A percentile compares a stretch with the other conserved stretches of the same genome.
phyloP scores from a whole-genome alignment of 2,888 invertebrate species.

The Germaria angustata region DNA sequence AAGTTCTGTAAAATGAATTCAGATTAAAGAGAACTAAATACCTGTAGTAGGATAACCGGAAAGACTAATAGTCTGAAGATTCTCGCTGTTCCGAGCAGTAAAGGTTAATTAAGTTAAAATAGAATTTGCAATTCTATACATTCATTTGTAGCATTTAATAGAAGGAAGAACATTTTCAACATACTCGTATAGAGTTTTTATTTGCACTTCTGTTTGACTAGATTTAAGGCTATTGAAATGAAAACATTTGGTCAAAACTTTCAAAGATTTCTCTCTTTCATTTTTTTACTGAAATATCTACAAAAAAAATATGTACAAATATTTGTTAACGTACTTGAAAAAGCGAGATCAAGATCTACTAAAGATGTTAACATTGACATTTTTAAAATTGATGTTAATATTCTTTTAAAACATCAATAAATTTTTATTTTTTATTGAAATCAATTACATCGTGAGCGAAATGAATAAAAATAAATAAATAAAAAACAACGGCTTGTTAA shows the following conservation, averaged over 20 bases:
- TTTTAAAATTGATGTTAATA: slow-evolving; percentile 13
- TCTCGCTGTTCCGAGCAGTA: too few species aligned
- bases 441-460: neutral
- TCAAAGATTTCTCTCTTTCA: too few species aligned
- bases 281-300: too few species aligned
- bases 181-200: too few species aligned
- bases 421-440: neutral
- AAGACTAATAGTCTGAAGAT: too few species aligned
- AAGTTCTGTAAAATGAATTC: too few species aligned
- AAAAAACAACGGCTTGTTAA: neutral
- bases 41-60: too few species aligned
- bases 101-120: too few species aligned
- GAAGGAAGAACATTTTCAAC: neutral
- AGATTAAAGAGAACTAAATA: too few species aligned
- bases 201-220: neutral
- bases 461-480: neutral
- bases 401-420: slow-evolving; percentile 1
- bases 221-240: slow-evolving; percentile 21
- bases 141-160: too few species aligned
- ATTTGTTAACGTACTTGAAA: slow-evolving; percentile 24
- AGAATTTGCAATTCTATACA: too few species aligned
- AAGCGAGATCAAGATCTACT: neutral
- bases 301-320: too few species aligned
- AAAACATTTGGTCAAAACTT: slow-evolving; percentile 31
- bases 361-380: slow-evolving; percentile 63